Base-by-base conservation (phyloP, 2,888 invertebrate species). In the Phortica magna region DNA sequence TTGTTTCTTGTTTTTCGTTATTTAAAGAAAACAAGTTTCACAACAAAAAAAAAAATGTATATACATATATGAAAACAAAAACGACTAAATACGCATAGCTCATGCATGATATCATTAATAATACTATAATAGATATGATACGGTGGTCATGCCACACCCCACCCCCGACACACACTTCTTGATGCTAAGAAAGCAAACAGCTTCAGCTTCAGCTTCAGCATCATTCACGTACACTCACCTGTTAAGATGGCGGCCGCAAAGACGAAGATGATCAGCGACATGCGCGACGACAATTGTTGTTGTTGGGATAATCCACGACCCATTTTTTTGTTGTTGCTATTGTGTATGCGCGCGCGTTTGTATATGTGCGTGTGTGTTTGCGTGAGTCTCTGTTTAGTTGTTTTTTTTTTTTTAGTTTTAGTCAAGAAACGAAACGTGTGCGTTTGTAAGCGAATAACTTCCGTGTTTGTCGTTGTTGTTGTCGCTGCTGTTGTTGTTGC, bases 221-320 rank as follows among this genome's bases (percentile, higher is more conserved):
- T 68, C 68, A n/a, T 65, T 41, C 10, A 55, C 17, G n/a, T 55
- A 55, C n/a, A 55, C 55, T 5, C 88, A 90, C 89, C 89, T 90
- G 89, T 83, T 89, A 90, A 90, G 78, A 90, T 90, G 84, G 88
- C 88, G 80, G 87, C 89, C 80, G 87, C 79, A 82, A 88, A 84
- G 80, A 84, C 83, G 81, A 86, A 83, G 85, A 87, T 81, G 88
- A 88, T 85, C 86, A 83, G 83, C 81, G 83, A 83, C 90, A 89
- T 84, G 70, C 70, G 70, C 70, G 70, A 71, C 42, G 19, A n/a
- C 64, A 73, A 55, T 72, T 76, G 78, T 77, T n/a, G n/a, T n/a
- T 76, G 77, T 73, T 55, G 70, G 19, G 77, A 74, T 79, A 77
- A 77, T 77, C 79, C 78, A 78, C 57, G 79, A 70, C 80, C 74